phyloP scores from a whole-genome alignment of 2,888 invertebrate genomes.

The Cyclophora albipunctata region DNA sequence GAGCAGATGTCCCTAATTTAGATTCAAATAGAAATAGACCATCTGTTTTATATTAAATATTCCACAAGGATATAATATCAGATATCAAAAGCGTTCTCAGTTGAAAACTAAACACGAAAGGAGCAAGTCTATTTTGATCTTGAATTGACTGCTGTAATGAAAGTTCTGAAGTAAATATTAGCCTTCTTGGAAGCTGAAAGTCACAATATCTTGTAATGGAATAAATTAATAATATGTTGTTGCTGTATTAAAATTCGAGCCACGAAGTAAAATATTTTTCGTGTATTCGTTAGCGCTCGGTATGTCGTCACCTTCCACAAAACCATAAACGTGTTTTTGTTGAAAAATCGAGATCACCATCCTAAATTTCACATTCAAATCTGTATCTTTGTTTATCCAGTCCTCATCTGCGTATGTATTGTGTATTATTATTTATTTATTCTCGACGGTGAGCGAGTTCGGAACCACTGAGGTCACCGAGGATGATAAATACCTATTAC shows the following conservation, averaged over 20 bases:
- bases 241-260: neutral
- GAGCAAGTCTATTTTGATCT: too few species aligned
- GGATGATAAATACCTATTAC: constrained; percentile 61
- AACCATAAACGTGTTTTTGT: constrained; percentile 45
- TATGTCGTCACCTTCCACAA: constrained; percentile 23
- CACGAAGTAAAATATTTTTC: neutral
- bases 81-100: constrained; percentile 1
- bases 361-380: constrained; percentile 64
- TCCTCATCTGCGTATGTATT: constrained; percentile 63
- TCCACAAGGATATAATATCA: constrained; percentile 4
- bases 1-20: constrained; percentile 13
- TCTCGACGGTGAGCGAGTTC: constrained; percentile 39
- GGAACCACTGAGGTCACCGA: constrained; percentile 56
- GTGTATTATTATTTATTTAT: constrained; percentile 50
- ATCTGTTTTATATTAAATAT: constrained; percentile 7
- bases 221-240: neutral
- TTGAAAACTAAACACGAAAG: too few species aligned
- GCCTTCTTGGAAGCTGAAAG: too few species aligned
- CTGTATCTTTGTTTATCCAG: constrained; percentile 58
- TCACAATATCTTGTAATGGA: too few species aligned
- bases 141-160: too few species aligned
- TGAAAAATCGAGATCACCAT: constrained; percentile 54
- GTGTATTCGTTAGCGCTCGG: constrained; percentile 5
- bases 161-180: too few species aligned
- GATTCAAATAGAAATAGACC: constrained; percentile 6